A percentile compares a stretch with the other conserved stretches of the same genome.
Evolutionary conservation across 2,113 vertebrate genomes (phyloP).

Genomic region (Scopus umbretta): DNA sequence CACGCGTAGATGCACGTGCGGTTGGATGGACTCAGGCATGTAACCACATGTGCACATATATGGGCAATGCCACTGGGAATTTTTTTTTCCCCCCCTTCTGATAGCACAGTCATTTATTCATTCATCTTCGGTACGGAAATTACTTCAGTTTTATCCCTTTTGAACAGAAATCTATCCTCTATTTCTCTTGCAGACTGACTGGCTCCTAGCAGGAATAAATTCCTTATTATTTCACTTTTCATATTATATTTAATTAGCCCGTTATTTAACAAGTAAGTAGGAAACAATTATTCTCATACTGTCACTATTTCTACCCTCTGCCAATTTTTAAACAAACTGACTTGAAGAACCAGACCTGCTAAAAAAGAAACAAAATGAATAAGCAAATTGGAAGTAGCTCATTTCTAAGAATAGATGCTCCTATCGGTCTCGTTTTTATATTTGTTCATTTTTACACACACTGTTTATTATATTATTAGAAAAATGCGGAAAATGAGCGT

Average conservation of each 20-base stretch:
- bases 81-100: too few species aligned
- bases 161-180: neutral
- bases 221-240: neutral
- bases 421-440: neutral
- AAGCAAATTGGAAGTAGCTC: neutral
- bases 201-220: neutral
- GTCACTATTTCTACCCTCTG: neutral
- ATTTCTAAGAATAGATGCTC: neutral
- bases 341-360: neutral
- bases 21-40: neutral
- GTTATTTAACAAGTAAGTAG: neutral
- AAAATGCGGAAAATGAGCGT: neutral
- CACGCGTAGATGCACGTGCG: accelerated
- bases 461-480: neutral
- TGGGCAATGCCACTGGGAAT: neutral
- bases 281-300: neutral
- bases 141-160: neutral
- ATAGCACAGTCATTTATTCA: neutral
- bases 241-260: neutral
- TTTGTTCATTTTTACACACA: neutral
- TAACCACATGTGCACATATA: accelerated
- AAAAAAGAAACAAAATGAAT: neutral
- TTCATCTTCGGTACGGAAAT: neutral
- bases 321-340: neutral
- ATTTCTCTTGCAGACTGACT: neutral